These are phyloP conservation scores for Drosophila biarmipes DNA, from an alignment of 1,140 invertebrate species.

Conservation along the genomic window DNA sequence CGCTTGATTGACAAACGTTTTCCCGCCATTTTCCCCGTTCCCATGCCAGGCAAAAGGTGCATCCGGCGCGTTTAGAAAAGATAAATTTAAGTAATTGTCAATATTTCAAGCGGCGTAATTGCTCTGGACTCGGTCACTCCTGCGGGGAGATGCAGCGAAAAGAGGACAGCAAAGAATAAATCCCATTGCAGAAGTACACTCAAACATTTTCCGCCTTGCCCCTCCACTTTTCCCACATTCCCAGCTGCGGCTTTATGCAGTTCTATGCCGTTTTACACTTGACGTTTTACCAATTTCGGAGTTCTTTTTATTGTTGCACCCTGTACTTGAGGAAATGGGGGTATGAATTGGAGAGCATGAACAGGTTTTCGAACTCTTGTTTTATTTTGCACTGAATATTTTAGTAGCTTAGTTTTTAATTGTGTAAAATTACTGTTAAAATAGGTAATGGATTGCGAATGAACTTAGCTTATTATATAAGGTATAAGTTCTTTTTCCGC, in stretches of 20 bases:
- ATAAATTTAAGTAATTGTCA: conserved; percentile 82
- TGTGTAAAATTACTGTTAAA: too few relatives aligned
- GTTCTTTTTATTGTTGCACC: conserved; percentile 37
- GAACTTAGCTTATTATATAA: not conserved
- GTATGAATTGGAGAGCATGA: not conserved
- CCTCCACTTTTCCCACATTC: conserved; percentile 18
- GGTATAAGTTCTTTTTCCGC: not conserved
- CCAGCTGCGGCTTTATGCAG: conserved; percentile 70
- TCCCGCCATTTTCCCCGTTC: not conserved
- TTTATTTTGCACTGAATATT: not conserved
- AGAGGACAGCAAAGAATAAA: conserved; percentile 51
- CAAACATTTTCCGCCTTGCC: conserved; percentile 33
- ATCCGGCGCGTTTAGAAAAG: conserved; percentile 74
- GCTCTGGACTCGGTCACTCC: conserved; percentile 56
- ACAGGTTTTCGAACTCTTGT: not conserved
- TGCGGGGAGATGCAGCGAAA: conserved; percentile 35
- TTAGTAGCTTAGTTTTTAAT: not conserved
- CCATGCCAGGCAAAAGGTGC: conserved; percentile 47
- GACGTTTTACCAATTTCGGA: conserved; percentile 78
- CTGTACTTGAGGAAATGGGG: not conserved
- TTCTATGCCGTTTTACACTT: conserved; percentile 72
- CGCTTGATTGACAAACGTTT: conserved; percentile 74
- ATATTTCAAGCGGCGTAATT: conserved; percentile 80
- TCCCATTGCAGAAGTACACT: conserved; percentile 59
- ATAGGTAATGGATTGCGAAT: too few relatives aligned